Base-by-base conservation (phyloP, 1,140 invertebrate species). In the Drosophila nebulosa region DNA sequence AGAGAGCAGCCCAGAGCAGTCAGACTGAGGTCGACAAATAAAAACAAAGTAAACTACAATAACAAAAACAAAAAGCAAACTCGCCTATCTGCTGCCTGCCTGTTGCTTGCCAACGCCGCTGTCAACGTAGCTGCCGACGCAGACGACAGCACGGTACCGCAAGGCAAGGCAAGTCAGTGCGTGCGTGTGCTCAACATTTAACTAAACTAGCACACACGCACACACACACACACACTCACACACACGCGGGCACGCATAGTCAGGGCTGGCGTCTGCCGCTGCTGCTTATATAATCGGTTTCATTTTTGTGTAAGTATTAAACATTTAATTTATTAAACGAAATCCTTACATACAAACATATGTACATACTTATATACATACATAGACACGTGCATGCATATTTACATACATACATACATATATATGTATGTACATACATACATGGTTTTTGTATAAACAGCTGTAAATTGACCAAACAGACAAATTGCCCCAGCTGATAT, bases 121-220 rank as follows among this genome's bases (percentile, higher is more conserved):
- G 56, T 58, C 53, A 16, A 50, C 52, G 46, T 39, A 55, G 39
- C 32, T 36, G 58, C 42, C 21, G 60, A 68, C 58, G 64, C 71
- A n/a, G n/a, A n/a, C n/a, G n/a, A n/a, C n/a, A n/a, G n/a, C n/a
- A 42, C 39, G 39, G 4, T 3, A 42, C 16, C 16, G 73, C 55
- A n/a, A n/a, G n/a, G n/a, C n/a, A n/a, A n/a, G n/a, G n/a, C n/a
- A n/a, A n/a, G n/a, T n/a, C n/a, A n/a, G n/a, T n/a, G n/a, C 57
- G 78, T 86, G 81, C 81, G 83, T 86, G 74, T 80, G 81, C 66
- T 79, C 76, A 85, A 73, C 81, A 80, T 85, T 85, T 80, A 78
- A 75, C 69, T 80, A 85, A 85, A 86, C 81, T 85, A 67, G 81
- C 78, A 86, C 81, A 85, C 74, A 75, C 64, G 72, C 71, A 75